Evolutionary conservation across 2,797 vertebrate species (phyloP).

Genomic region (Rhinogobio ventralis): DNA sequence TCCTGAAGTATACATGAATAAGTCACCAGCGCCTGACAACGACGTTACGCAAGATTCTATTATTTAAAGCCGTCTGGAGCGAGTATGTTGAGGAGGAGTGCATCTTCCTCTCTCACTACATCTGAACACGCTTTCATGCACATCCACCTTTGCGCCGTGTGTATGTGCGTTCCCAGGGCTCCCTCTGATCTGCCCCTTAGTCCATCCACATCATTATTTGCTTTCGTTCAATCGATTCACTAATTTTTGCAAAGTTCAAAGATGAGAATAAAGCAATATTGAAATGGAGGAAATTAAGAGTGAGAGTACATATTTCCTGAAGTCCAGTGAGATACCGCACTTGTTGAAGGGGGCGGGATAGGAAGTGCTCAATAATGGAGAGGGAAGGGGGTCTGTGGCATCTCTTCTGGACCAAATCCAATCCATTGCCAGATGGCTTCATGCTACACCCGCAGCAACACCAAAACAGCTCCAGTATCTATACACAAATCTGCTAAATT

Average conservation of each 20-base stretch:
- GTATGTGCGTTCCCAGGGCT: slow-evolving; percentile 4
- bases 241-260: too few species aligned
- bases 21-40: slow-evolving; percentile 66
- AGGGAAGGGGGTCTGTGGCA: slow-evolving; percentile 63
- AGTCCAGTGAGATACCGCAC: slow-evolving; percentile 26
- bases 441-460: slow-evolving; percentile 77
- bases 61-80: slow-evolving; percentile 70
- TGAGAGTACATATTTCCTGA: slow-evolving; percentile 24
- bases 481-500: slow-evolving; percentile 59
- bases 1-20: slow-evolving; percentile 80
- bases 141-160: slow-evolving; percentile 33
- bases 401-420: slow-evolving; percentile 76
- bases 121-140: slow-evolving; percentile 47
- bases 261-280: too few species aligned
- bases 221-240: neutral
- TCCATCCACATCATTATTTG: slow-evolving; percentile 44
- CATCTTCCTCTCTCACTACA: slow-evolving; percentile 22
- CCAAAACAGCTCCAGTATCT: slow-evolving; percentile 72
- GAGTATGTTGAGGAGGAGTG: slow-evolving; percentile 45
- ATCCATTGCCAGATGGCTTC: slow-evolving; percentile 79
- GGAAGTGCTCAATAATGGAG: slow-evolving; percentile 68
- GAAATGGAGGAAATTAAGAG: neutral
- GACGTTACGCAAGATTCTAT: slow-evolving; percentile 69
- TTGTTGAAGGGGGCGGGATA: slow-evolving; percentile 58
- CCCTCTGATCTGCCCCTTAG: slow-evolving; percentile 31